phyloP scores from a whole-genome alignment of 2,797 vertebrate genomes.

The Threskiornis aethiopicus region DNA sequence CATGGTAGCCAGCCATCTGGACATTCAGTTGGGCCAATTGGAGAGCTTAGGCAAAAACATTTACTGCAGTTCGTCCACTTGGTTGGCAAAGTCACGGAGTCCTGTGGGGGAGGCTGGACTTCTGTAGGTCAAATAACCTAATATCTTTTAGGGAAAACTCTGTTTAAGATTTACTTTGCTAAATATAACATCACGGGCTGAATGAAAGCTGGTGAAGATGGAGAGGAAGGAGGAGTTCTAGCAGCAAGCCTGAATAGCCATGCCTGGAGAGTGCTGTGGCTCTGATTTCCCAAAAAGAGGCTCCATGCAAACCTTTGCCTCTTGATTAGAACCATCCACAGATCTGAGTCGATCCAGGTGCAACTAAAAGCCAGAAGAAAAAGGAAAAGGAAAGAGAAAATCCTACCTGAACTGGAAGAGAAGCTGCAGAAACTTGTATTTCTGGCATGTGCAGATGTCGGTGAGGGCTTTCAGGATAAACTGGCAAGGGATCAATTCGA shows the following conservation, averaged over 20 bases:
- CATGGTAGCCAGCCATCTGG: not conserved
- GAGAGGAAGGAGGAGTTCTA: not conserved
- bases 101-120: accelerated
- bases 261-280: accelerated
- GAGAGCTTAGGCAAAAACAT: not conserved
- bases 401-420: not conserved
- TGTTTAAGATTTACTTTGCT: not conserved
- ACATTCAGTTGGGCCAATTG: accelerated
- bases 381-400: not conserved
- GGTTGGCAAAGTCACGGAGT: not conserved
- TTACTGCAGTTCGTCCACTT: not conserved
- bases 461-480: not conserved
- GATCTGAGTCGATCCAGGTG: not conserved
- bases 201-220: not conserved
- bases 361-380: not conserved
- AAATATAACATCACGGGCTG: not conserved
- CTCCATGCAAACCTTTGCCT: not conserved
- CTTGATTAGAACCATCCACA: not conserved
- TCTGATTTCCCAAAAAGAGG: not conserved
- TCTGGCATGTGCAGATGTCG: not conserved
- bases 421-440: not conserved
- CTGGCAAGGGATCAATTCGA: not conserved
- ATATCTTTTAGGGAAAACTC: not conserved
- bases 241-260: not conserved
- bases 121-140: not conserved